Percentiles rank a stretch among this genome's conserved stretches.
Evolutionary conservation across 2,888 invertebrate species (phyloP).

Genomic region (Luffia ferchaultella): DNA sequence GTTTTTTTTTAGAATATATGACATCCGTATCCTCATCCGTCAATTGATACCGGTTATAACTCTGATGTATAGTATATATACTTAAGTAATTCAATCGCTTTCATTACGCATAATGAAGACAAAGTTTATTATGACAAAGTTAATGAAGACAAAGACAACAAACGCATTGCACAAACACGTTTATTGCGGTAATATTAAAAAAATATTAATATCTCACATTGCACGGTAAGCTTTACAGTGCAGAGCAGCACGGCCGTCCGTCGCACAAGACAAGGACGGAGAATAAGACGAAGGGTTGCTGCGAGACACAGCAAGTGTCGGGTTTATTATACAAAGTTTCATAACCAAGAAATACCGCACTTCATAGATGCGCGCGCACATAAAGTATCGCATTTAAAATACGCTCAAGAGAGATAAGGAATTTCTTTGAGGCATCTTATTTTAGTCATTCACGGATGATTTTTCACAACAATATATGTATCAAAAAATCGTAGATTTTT

Average conservation of each 20-base stretch:
- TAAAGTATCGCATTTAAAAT: slow-evolving; percentile 63
- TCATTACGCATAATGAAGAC: no score
- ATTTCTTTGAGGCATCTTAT: slow-evolving; percentile 40
- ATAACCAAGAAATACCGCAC: slow-evolving; percentile 34
- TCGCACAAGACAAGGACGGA: slow-evolving; percentile 64
- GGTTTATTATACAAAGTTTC: slow-evolving; percentile 30
- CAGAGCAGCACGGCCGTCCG: slow-evolving; percentile 59
- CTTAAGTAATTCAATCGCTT: no score
- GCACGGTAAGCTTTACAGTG: slow-evolving; percentile 13
- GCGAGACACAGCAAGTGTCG: slow-evolving; percentile 54
- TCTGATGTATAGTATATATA: no score
- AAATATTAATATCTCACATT: background rate
- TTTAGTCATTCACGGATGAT: slow-evolving; percentile 9
- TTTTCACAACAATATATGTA: slow-evolving; percentile 20
- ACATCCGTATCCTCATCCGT: no score
- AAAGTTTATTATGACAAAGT: no score
- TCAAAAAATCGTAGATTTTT: slow-evolving; percentile 50
- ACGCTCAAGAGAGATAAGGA: slow-evolving; percentile 61
- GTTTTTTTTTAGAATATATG: no score
- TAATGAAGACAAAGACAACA: no score
- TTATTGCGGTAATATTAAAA: background rate
- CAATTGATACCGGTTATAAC: no score
- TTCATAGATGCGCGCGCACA: slow-evolving; percentile 49
- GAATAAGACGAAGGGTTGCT: slow-evolving; percentile 69
- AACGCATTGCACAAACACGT: no score